Base-by-base conservation (phyloP, 2,888 invertebrate genomes). In the Cantharis lateralis region DNA sequence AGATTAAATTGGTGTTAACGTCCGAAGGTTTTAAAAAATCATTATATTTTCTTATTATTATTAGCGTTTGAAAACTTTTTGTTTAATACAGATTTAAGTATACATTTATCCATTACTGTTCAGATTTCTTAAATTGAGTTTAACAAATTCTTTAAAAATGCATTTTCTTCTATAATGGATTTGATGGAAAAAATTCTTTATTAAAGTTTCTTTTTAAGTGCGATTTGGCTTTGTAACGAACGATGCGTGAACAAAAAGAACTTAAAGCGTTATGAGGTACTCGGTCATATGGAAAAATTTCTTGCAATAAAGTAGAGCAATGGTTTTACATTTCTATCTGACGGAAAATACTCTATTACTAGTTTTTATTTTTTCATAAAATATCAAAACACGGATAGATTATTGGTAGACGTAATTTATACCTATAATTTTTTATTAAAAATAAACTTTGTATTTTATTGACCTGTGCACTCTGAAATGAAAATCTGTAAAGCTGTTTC, bases 161-260 rank as follows among this genome's bases (percentile, higher is more conserved):
- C 76, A 32, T 72, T 72, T 76, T 76, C 61, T 68, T 62, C 68
- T 32, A 68, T 76, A 72, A 76, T 76, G 76, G 72, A 72, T 76
- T 76, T 76, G 69, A 72, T 72, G 76, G 72, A 72, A 76, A 68
- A 76, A 76, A 76, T 72, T 76, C 76, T 76, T 76, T 76, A 76
- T 76, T 76, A 76, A 76, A 76, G 70, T 72, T 72, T 70, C 70
- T 72, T 73, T 73, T 72, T 73, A 76, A 76, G 76, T 76, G 70
- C 72, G 70, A 72, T 76, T 73, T 70, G 63, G 72, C 72, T 70
- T 72, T 70, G 68, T 76, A 66, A 62, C 61, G 72, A 76, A 48
- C 72, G 76, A 76, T 70, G 76, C 76, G 76, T 76, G 72, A 76
- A 76, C 76, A 76, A 73, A 76, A 70, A 70, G 70, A 73, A 68